These are phyloP conservation scores for Pseudopodoces humilis DNA, from an alignment of 2,113 vertebrate species.

Conservation along the genomic window DNA sequence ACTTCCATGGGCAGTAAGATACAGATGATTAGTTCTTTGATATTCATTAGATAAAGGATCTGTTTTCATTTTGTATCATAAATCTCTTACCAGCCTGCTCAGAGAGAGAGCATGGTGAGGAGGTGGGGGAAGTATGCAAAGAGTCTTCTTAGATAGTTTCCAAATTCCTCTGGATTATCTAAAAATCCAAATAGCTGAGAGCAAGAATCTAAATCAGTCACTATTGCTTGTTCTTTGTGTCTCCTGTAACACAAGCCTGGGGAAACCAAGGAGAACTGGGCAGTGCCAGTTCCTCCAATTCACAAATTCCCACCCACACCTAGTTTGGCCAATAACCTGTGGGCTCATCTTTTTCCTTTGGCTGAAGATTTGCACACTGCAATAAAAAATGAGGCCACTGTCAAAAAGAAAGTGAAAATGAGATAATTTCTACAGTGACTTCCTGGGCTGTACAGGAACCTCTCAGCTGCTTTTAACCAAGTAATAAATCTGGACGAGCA, in stretches of 20 bases:
- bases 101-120: not conserved
- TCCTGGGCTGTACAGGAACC: not conserved
- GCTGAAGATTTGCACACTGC: not conserved
- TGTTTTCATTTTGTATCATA: not conserved
- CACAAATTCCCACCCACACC: not conserved
- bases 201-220: not conserved
- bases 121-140: not conserved
- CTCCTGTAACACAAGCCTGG: not conserved
- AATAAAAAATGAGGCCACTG: not conserved
- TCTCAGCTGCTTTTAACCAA: not conserved
- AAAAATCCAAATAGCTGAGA: not conserved
- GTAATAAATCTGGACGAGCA: slow-evolving; percentile 10
- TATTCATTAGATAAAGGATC: not conserved
- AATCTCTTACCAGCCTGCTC: not conserved
- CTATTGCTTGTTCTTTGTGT: not conserved
- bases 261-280: not conserved
- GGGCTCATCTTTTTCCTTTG: not conserved
- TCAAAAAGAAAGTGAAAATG: not conserved
- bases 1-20: not conserved
- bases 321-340: not conserved
- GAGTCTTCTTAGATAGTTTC: not conserved
- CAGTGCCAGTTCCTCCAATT: fast-evolving
- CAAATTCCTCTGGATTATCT: not conserved
- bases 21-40: not conserved
- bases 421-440: not conserved